Conservation (phyloP, 2,113 vertebrate genomes). For the Clarias gariepinus region DNA sequence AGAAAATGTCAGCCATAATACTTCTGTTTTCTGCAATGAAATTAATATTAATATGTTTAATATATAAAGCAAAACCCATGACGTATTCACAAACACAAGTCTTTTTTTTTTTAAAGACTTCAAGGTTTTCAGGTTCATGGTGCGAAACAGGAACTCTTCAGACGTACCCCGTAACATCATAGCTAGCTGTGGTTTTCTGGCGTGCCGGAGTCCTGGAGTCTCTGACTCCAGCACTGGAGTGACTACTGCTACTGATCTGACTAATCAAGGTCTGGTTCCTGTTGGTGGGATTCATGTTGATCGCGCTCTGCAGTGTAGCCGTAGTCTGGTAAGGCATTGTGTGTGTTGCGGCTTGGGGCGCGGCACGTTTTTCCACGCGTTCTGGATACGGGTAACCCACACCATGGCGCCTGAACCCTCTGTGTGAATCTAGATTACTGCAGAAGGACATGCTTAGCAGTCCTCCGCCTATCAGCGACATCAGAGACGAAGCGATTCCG, state of each 20-base stretch:
- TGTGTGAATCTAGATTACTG: constrained; percentile 46
- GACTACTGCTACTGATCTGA: constrained; percentile 58
- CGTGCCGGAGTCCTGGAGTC: constrained; percentile 57
- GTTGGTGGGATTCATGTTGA: constrained; percentile 30
- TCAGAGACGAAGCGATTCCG: constrained; percentile 82
- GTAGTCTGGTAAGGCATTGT: constrained; percentile 64
- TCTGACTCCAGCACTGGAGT: constrained; percentile 26
- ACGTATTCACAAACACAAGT: not conserved
- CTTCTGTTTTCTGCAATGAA: not conserved
- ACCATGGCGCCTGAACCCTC: constrained; percentile 56
- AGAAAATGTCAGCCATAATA: not conserved
- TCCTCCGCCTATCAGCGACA: constrained; percentile 83
- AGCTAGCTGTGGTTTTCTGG: constrained; percentile 60
- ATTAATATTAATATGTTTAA: not conserved
- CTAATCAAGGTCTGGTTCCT: constrained; percentile 58
- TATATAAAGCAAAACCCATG: not conserved
- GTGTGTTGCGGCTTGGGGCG: constrained; percentile 12
- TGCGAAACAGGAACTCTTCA: constrained; percentile 49
- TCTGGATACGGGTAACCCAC: constrained; percentile 67
- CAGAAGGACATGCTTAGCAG: constrained; percentile 86
- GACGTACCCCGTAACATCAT: constrained; percentile 76
- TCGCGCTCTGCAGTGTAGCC: constrained; percentile 53
- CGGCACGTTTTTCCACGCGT: constrained; percentile 23
- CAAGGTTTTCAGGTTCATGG: not conserved
- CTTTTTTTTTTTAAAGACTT: not conserved